Evolutionary conservation across 2,888 invertebrate species (phyloP), one percentile per base, ranked within the genome.

Genomic region (Drosophila conformis): DNA sequence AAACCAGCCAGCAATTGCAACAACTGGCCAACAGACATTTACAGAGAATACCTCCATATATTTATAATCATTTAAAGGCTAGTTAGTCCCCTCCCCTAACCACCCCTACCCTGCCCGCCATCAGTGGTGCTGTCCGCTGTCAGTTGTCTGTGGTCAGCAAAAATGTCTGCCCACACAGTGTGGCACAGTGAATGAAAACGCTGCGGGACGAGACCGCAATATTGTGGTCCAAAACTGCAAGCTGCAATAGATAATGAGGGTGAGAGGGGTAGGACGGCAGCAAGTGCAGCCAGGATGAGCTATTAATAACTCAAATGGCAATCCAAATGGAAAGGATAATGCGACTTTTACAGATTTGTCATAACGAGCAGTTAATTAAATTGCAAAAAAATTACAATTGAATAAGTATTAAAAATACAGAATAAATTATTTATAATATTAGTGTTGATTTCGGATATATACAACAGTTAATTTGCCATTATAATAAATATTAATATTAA

Each of bases 161-260:
- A 31, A 56, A 25, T 51, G 36, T 53, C 29, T 21, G 40, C 42
- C 10, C 42, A 33, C 40, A 53, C 57, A 51, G 31, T 72, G 73
- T 38, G 56, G 40, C 38, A 75, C 87, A 73, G 54, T 78, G 59
- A 69, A 84, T 87, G 65, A 76, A 74, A 70, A 59, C 31, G 72
- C 59, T 68, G 53, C 69, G 25, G 51, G 42, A 68, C 49, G 42
- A 52, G 54, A 67, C 85, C 83, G 66, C 83, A 83, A 54, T 64
- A 69, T 75, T 83, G 83, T 73, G 83, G 87, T 79, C 75, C 75
- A 73, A 79, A 74, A 64, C 60, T 64, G 60, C 48, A 69, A 66
- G 57, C 60, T 66, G 48, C 21, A 65, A 51, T 51, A 56, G 38
- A 61, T 52, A 11, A 31, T 25, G n/a, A 6, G 10, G 3, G 15